Percentiles rank a stretch among this genome's conserved stretches.
These are phyloP conservation scores for Torymus auratus DNA, from an alignment of 2,888 invertebrate species.

Conservation along the genomic window DNA sequence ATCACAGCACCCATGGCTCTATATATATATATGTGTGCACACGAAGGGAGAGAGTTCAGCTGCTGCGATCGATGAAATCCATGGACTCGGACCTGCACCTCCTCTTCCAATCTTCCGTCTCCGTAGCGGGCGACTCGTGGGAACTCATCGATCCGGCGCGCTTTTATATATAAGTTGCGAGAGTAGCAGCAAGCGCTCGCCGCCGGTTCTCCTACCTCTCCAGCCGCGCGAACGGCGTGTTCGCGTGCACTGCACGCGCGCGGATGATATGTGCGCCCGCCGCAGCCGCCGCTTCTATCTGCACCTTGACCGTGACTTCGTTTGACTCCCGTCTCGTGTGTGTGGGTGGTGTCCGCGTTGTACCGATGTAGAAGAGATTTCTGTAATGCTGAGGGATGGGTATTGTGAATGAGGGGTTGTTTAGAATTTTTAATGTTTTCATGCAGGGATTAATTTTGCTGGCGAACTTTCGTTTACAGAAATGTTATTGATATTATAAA, in stretches of 20 bases:
- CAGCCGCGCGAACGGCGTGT: no score
- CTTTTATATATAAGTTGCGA: slow-evolving; percentile 38
- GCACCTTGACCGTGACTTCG: slow-evolving; percentile 29
- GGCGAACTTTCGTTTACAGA: no score
- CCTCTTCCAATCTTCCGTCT: background rate
- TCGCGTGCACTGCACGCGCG: background rate
- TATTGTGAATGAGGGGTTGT: no score
- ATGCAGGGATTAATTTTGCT: no score
- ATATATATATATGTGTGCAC: no score
- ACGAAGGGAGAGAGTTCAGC: background rate
- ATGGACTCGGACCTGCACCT: background rate
- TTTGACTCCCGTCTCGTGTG: background rate
- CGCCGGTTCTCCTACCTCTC: no score
- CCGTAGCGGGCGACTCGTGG: slow-evolving; percentile 22
- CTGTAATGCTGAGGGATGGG: no score
- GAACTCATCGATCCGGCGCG: slow-evolving; percentile 35
- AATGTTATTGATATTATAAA: no score
- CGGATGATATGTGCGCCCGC: background rate
- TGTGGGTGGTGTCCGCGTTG: no score
- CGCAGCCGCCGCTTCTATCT: no score
- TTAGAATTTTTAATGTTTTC: no score
- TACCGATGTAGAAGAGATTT: no score
- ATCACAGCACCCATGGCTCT: slow-evolving; percentile 48
- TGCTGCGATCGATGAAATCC: background rate
- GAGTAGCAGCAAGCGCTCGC: background rate